Percentiles rank a stretch among this genome's conserved stretches.
These are phyloP conservation scores for Pachyseris speciosa DNA, from an alignment of 64 coral and sea anemone genomes.

Conservation along the genomic window DNA sequence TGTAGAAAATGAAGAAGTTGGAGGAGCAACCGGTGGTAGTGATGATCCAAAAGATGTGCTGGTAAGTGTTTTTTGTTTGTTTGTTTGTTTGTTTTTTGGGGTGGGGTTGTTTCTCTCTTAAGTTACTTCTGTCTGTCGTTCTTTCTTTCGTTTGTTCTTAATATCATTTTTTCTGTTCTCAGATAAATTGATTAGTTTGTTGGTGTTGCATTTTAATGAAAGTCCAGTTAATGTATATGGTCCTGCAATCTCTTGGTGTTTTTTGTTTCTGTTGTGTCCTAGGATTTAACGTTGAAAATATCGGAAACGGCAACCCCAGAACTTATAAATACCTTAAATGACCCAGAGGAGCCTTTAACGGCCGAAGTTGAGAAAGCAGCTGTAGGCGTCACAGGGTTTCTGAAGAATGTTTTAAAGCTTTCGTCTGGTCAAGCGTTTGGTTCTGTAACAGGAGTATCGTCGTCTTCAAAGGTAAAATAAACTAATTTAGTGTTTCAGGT, in stretches of 20 bases:
- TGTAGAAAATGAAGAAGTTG: neutral
- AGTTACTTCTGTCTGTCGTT: no score
- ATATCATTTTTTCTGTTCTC: no score
- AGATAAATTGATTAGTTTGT: no score
- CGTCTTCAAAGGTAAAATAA: neutral
- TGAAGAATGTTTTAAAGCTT: neutral
- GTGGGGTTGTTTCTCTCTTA: no score
- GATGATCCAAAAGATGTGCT: no score
- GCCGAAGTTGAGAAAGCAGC: neutral
- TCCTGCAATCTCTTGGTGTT: neutral
- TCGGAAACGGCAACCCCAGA: neutral
- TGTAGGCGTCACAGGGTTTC: neutral
- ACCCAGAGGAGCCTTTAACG: neutral
- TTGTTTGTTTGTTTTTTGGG: no score
- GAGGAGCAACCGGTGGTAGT: neutral
- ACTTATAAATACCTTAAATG: neutral
- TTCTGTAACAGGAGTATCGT: neutral
- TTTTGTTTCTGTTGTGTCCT: neutral
- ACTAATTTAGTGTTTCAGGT: no score
- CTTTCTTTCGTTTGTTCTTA: no score
- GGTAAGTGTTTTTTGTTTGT: neutral
- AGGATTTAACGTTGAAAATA: neutral
- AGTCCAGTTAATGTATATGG: neutral
- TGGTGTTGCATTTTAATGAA: neutral
- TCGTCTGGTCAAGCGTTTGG: neutral